Base-by-base conservation (phyloP, 2,797 vertebrate genomes). In the Eulemur coronatus region DNA sequence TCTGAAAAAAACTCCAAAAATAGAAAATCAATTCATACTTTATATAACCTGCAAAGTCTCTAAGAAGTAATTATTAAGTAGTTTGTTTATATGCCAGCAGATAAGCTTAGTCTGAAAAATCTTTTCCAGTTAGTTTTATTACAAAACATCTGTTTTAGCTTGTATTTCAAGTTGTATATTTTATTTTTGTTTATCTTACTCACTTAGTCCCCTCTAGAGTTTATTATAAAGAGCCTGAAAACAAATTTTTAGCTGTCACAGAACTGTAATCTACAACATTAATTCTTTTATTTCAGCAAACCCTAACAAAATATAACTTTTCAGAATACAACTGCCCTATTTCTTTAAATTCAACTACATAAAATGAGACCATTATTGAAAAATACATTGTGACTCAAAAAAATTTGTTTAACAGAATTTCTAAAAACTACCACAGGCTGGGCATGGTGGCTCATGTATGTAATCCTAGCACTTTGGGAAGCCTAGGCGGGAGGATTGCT, bases 291-390 rank as follows among this genome's bases (percentile, higher is more conserved):
- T 84, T 46, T 87, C 35, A 91, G 72, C 46, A 95, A 89, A 95
- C 72, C 26, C 72, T 88, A 92, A 86, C 33, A 89, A 88, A 95
- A 86, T 52, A 67, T 7, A 48, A 43, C 61, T 48, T 91, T 89
- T 72, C 18, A 69, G 69, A 89, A 86, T 46, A 63, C 61, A 89
- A 84, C 2, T 35, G 41, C 28, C 18, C 43, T 70, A 75, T 57
- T 95, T 85, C 92, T 85, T 92, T 76, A 91, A 93, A 91, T 79
- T 91, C 52, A 95, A 48, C 30, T 46, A 4, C n/a, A 69, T 48
- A 90, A 93, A 90, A 24, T 55, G n/a, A 89, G 41, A 41, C 22
- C 85, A 41, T 15, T 57, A 59, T 1, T 80, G n/a, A 95, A 96
- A 94, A 89, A 9, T 33, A 85, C 10, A 84, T 0, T 43, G 20